A percentile compares a stretch with the other conserved stretches of the same genome.
These are phyloP conservation scores for Phrynosoma platyrhinos DNA, from an alignment of 2,113 vertebrate species.

Conservation along the genomic window DNA sequence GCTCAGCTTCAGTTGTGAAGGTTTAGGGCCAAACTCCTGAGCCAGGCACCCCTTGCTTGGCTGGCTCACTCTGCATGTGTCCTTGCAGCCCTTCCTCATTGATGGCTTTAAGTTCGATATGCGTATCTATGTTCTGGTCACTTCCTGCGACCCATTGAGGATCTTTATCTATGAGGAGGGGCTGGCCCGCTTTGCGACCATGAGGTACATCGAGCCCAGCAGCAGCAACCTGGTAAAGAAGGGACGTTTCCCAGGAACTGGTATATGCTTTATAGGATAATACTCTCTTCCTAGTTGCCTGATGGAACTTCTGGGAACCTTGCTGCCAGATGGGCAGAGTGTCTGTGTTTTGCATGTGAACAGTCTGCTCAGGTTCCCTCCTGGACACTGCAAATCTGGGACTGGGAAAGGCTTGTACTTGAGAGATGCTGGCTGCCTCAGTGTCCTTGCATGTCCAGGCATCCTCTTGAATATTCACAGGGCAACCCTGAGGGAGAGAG, in stretches of 20 bases:
- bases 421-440: too few species aligned
- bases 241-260: constrained; percentile 31
- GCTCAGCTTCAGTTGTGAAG: too few species aligned
- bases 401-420: too few species aligned
- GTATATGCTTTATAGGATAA: neutral
- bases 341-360: neutral
- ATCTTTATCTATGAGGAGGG: constrained; percentile 83
- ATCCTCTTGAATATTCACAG: neutral
- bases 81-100: constrained; percentile 81
- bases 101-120: constrained; percentile 85
- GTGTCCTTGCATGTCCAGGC: too few species aligned
- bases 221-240: constrained; percentile 77
- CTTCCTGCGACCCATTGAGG: constrained; percentile 81
- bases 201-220: constrained; percentile 77
- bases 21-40: neutral
- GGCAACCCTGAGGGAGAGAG: neutral
- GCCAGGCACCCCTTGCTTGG: neutral
- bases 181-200: constrained; percentile 83
- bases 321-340: neutral
- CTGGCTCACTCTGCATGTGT: neutral
- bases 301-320: rapidly evolving
- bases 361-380: neutral
- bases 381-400: neutral
- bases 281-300: neutral
- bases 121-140: constrained; percentile 81